Evolutionary conservation across 2,113 vertebrate species (phyloP).

Genomic region (Mastomys coucha): DNA sequence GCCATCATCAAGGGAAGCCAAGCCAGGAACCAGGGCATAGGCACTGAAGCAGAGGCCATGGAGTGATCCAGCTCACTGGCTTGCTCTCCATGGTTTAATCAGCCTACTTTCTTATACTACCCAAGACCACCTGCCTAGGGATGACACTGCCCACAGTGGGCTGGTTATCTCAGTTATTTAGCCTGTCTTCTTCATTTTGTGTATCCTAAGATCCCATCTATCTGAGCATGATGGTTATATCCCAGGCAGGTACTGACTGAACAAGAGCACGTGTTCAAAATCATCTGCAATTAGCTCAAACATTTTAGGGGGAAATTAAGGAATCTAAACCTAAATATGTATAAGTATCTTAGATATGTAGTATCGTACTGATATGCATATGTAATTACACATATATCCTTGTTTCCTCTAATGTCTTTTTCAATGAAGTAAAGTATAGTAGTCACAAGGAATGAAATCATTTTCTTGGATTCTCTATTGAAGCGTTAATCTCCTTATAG

Average conservation of each 20-base stretch:
- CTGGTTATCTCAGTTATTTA: not conserved
- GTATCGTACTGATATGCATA: not conserved
- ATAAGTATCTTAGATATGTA: not conserved
- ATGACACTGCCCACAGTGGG: not conserved
- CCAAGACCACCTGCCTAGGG: not conserved
- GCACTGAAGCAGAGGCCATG: not conserved
- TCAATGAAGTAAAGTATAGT: not conserved
- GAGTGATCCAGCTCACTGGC: not conserved
- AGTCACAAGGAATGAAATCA: not conserved
- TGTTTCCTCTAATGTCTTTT: not conserved
- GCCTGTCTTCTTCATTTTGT: not conserved
- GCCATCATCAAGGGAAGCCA: not conserved
- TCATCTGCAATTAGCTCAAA: not conserved
- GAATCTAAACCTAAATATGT: not conserved
- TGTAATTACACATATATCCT: not conserved
- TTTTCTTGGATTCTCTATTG: not conserved
- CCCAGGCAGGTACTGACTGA: not conserved
- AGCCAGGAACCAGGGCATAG: not conserved
- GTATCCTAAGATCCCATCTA: not conserved
- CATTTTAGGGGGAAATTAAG: no score
- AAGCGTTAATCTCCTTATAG: not conserved
- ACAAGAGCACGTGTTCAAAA: not conserved
- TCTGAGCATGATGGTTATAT: not conserved
- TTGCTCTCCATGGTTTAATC: not conserved
- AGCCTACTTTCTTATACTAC: not conserved